Evolutionary conservation across 2,113 vertebrate genomes (phyloP).

Genomic region (Pygoscelis antarcticus): DNA sequence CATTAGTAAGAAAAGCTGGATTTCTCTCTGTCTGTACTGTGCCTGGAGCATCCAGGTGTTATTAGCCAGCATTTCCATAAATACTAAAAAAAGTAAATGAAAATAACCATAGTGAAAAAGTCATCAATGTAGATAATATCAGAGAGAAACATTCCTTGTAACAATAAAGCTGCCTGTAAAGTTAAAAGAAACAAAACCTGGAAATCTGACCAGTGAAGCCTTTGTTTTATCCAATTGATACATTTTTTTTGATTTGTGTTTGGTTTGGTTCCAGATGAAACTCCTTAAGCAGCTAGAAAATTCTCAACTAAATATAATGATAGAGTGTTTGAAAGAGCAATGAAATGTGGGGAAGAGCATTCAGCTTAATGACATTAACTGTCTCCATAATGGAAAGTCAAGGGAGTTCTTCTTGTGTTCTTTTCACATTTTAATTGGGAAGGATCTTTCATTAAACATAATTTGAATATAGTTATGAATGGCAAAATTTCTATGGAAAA

Average conservation of each 20-base stretch:
- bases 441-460: not conserved
- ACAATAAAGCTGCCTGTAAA: not conserved
- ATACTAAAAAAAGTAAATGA: not conserved
- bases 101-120: not conserved
- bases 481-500: not conserved
- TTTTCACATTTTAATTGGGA: not conserved
- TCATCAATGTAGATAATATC: not conserved
- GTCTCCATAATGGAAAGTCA: not conserved
- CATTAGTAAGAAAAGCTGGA: not conserved
- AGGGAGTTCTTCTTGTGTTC: not conserved
- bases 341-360: not conserved
- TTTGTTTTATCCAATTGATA: not conserved
- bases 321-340: not conserved
- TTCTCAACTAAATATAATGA: not conserved
- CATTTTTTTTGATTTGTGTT: not conserved
- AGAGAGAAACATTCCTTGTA: not conserved
- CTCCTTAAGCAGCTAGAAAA: not conserved
- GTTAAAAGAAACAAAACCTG: not conserved
- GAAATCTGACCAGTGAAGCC: not conserved
- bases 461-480: not conserved
- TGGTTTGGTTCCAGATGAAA: not conserved
- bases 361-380: not conserved
- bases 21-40: not conserved
- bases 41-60: not conserved
- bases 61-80: not conserved